Evolutionary conservation across 1,140 invertebrate species (phyloP).

Genomic region (Zaprionus kolodkinae): DNA sequence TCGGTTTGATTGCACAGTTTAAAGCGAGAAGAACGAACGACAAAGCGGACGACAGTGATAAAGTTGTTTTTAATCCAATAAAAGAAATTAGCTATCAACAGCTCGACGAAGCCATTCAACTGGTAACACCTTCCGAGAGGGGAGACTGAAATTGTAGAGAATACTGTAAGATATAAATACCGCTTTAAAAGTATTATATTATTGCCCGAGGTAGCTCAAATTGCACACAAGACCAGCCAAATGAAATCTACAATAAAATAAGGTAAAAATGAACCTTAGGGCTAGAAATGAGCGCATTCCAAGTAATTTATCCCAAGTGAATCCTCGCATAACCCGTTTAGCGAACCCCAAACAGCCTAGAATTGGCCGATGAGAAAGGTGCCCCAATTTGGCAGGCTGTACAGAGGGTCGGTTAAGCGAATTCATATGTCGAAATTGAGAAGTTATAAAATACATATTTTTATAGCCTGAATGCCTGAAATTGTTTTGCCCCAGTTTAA

Average conservation of each 20-base stretch:
- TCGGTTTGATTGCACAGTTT: conserved; percentile 63
- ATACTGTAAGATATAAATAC: background rate
- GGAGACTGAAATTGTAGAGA: background rate
- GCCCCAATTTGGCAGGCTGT: conserved; percentile 39
- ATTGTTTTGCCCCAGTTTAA: conserved; percentile 28
- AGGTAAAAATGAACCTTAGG: background rate
- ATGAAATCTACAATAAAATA: conserved; percentile 3
- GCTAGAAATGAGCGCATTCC: too few species aligned
- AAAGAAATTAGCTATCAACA: conserved; percentile 78
- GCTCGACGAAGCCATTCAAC: conserved; percentile 66
- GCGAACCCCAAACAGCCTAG: conserved; percentile 18
- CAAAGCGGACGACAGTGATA: conserved; percentile 10
- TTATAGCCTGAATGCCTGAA: conserved; percentile 55
- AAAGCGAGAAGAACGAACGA: conserved; percentile 27
- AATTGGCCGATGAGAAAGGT: conserved; percentile 24
- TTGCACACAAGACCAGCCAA: background rate
- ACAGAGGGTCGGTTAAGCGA: conserved; percentile 22
- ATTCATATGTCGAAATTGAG: conserved; percentile 68
- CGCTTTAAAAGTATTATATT: background rate
- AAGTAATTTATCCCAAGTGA: conserved; percentile 2
- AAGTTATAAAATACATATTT: conserved; percentile 70
- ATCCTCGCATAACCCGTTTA: conserved; percentile 5
- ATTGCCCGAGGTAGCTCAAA: background rate
- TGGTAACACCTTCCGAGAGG: background rate
- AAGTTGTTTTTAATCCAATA: conserved; percentile 71